Conservation (phyloP, 2,113 vertebrate genomes). For the Spea multiplicata region DNA sequence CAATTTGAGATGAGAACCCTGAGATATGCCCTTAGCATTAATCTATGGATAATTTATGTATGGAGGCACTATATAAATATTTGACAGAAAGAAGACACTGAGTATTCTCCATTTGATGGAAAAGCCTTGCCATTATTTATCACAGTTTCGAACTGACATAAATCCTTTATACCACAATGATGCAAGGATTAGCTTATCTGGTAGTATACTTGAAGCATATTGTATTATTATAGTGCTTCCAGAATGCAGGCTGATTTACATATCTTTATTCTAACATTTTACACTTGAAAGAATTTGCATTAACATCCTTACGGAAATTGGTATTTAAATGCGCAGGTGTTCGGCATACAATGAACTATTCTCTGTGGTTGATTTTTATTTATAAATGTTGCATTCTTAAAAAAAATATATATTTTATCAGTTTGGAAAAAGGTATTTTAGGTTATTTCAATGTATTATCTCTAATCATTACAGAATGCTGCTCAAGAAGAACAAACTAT, state of each 20-base stretch:
- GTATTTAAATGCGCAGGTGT: slow-evolving; percentile 32
- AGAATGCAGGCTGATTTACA: slow-evolving; percentile 33
- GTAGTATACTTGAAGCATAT: slow-evolving; percentile 23
- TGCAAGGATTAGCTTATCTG: slow-evolving; percentile 44
- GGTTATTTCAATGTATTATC: slow-evolving; percentile 1
- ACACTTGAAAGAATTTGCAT: slow-evolving; percentile 36
- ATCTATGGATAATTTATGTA: neutral
- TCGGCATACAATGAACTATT: slow-evolving; percentile 14
- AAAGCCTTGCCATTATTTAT: slow-evolving; percentile 36
- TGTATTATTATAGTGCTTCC: slow-evolving; percentile 28
- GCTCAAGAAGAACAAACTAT: neutral
- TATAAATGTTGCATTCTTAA: neutral
- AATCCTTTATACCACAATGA: slow-evolving; percentile 36
- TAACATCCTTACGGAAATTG: slow-evolving; percentile 1
- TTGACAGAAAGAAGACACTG: slow-evolving; percentile 19
- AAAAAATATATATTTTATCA: neutral
- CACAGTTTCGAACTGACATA: slow-evolving; percentile 35
- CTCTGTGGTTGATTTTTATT: slow-evolving; percentile 16
- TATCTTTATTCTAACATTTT: slow-evolving; percentile 33
- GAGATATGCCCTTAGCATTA: neutral
- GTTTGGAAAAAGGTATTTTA: neutral
- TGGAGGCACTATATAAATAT: slow-evolving; percentile 26
- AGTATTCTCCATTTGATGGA: slow-evolving; percentile 29
- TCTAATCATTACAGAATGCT: neutral
- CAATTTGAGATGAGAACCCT: too few relatives aligned